These are phyloP conservation scores for Stegodyphus dumicola DNA, from an alignment of 1,140 invertebrate genomes.

Conservation along the genomic window DNA sequence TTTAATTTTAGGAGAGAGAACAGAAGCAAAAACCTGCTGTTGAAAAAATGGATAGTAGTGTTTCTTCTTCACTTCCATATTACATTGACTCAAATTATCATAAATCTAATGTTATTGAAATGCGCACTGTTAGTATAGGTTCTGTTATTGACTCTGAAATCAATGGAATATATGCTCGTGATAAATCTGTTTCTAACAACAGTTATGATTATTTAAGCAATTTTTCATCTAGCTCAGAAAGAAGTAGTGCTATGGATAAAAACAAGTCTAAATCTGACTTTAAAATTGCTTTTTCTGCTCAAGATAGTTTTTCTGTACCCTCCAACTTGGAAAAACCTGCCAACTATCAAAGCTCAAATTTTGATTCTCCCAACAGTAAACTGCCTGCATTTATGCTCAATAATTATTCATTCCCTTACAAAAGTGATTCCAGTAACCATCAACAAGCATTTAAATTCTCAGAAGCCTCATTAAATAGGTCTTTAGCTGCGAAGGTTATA, in stretches of 20 bases:
- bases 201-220: not conserved
- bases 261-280: not conserved
- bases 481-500: not conserved
- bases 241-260: not conserved
- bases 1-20: slow-evolving; percentile 30
- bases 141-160: slow-evolving; percentile 48
- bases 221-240: not conserved
- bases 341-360: slow-evolving; percentile 25
- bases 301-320: not conserved
- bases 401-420: not conserved
- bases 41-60: slow-evolving; percentile 13
- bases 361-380: slow-evolving; percentile 8
- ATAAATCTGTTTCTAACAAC: slow-evolving; percentile 42
- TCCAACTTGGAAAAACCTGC: not conserved
- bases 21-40: not conserved
- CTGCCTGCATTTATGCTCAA: slow-evolving; percentile 13
- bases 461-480: not conserved
- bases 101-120: slow-evolving; percentile 34
- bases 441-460: not conserved
- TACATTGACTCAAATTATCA: slow-evolving; percentile 26
- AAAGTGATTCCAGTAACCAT: not conserved
- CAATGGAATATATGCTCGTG: slow-evolving; percentile 49
- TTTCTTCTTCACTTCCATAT: not conserved
- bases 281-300: slow-evolving; percentile 12
- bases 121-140: slow-evolving; percentile 38